A percentile compares a stretch with the other conserved stretches of the same genome.
phyloP scores from a whole-genome alignment of 2,113 vertebrate species.

The Ia io region DNA sequence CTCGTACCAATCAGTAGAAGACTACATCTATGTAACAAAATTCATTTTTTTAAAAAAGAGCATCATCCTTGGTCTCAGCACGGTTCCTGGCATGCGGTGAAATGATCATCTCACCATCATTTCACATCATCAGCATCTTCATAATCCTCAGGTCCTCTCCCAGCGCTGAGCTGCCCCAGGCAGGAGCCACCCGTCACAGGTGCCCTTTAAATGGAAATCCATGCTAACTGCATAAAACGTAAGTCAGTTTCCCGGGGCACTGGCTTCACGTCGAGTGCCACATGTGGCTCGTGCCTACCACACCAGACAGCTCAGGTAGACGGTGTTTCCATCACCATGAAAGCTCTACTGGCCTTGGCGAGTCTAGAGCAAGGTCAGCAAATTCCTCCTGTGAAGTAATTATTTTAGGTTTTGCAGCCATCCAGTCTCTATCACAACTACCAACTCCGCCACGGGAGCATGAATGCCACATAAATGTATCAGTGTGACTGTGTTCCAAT shows the following conservation, averaged over 20 bases:
- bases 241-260: background rate
- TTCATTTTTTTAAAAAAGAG: too few relatives aligned
- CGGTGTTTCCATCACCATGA: background rate
- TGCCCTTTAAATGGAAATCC: background rate
- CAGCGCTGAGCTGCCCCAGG: background rate
- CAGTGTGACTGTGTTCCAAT: too few relatives aligned
- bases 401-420: background rate
- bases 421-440: too few relatives aligned
- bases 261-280: background rate
- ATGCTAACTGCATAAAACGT: background rate
- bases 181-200: background rate
- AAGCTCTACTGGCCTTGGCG: background rate
- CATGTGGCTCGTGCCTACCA: too few relatives aligned
- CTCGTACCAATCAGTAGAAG: too few relatives aligned
- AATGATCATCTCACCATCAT: background rate
- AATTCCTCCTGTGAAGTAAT: background rate
- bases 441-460: too few relatives aligned
- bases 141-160: background rate
- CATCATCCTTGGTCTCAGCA: background rate
- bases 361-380: too few relatives aligned
- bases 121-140: background rate
- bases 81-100: rapidly evolving
- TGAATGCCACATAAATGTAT: too few relatives aligned
- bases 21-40: too few relatives aligned
- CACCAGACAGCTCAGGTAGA: background rate